Evolutionary conservation across 2,888 invertebrate genomes (phyloP).

Genomic region (Drosophila phalerata): DNA sequence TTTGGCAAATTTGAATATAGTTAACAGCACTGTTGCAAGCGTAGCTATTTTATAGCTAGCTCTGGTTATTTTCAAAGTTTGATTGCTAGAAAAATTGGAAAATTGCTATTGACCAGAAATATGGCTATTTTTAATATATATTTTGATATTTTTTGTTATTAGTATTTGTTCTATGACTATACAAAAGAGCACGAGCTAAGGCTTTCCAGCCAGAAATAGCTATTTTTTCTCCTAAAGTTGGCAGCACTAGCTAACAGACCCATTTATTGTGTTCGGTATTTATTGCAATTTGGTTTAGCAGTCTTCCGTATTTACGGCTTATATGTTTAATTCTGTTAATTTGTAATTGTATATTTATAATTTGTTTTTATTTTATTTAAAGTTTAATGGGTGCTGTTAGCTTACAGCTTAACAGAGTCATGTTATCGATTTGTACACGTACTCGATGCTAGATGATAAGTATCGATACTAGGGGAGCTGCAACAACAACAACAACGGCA

Average conservation of each 20-base stretch:
- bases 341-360: background rate
- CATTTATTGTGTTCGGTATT: background rate
- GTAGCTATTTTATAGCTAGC: no score
- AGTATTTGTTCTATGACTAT: no score
- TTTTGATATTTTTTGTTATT: no score
- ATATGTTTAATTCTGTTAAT: background rate
- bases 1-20: background rate
- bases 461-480: conserved; percentile 35
- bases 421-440: background rate
- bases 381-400: background rate
- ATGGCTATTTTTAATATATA: no score
- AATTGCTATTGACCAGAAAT: no score
- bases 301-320: background rate
- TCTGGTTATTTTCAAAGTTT: no score
- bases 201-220: no score
- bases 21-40: background rate
- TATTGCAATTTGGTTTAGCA: background rate
- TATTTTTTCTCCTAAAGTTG: no score
- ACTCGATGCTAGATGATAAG: conserved; percentile 13
- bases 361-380: background rate
- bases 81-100: no score
- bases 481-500: conserved; percentile 26
- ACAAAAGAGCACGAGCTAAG: no score
- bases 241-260: no score
- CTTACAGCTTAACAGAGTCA: background rate